A percentile compares a stretch with the other conserved stretches of the same genome.
Evolutionary conservation across 2,888 invertebrate genomes (phyloP).

Genomic region (Sisyra nigra): DNA sequence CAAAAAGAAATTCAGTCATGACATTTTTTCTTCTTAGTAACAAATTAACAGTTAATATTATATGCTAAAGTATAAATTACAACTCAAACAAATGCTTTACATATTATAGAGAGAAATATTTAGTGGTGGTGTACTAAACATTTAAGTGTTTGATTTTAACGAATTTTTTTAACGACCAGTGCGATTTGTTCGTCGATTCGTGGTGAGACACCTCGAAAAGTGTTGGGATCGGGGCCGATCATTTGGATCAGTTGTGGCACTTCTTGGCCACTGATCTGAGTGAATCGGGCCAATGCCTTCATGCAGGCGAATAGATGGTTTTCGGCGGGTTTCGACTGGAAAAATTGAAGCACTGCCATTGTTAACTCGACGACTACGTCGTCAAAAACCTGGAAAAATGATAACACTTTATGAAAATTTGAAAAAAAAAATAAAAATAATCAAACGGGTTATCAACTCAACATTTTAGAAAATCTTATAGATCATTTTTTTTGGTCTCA

Average conservation of each 20-base stretch:
- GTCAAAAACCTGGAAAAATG: constrained; percentile 63
- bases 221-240: constrained; percentile 75
- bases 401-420: neutral
- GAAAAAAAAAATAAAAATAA: no score
- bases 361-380: constrained; percentile 83
- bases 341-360: constrained; percentile 81
- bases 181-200: constrained; percentile 70
- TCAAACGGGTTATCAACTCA: no score
- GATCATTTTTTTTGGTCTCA: no score
- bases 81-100: no score
- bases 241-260: constrained; percentile 80
- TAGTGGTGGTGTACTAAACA: neutral
- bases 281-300: constrained; percentile 57
- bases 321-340: constrained; percentile 64
- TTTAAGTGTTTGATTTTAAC: constrained; percentile 21
- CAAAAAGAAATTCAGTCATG: no score
- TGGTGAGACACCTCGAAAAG: constrained; percentile 64
- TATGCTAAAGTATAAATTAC: no score
- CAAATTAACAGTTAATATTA: no score
- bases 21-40: no score
- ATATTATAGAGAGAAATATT: no score
- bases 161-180: constrained; percentile 49
- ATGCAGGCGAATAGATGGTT: constrained; percentile 65
- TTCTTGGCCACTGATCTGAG: constrained; percentile 60
- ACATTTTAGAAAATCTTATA: no score